Evolutionary conservation across 2,888 invertebrate genomes (phyloP).

Genomic region (Pyrocoelia pectoralis): DNA sequence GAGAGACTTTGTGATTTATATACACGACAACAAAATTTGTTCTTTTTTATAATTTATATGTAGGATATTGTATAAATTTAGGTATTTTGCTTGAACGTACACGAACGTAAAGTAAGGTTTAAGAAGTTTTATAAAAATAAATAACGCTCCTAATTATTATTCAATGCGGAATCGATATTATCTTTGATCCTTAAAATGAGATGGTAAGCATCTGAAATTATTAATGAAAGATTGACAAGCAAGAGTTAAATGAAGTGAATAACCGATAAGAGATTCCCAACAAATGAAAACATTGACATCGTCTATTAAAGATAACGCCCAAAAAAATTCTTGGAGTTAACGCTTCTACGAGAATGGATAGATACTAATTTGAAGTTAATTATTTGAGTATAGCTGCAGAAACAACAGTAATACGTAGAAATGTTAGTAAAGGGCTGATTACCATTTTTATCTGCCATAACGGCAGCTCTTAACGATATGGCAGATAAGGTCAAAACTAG

Average conservation of each 20-base stretch:
- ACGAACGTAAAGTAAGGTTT: too few species aligned
- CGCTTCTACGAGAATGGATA: too few species aligned
- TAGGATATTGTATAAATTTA: neutral
- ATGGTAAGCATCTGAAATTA: neutral
- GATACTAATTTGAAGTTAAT: too few species aligned
- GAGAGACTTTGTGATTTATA: slow-evolving; percentile 28
- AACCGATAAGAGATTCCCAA: neutral
- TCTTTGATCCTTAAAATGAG: neutral
- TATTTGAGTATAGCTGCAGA: too few species aligned
- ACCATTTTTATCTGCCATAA: too few species aligned
- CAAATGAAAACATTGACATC: neutral
- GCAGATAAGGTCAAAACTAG: too few species aligned
- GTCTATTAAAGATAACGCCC: neutral
- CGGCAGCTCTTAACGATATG: too few species aligned
- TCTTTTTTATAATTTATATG: slow-evolving; percentile 21
- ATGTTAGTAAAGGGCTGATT: too few species aligned
- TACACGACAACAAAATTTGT: slow-evolving; percentile 17
- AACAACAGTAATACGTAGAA: too few species aligned
- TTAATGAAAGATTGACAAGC: neutral
- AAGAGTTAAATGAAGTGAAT: neutral
- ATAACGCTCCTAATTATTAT: neutral
- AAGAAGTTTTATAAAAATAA: neutral
- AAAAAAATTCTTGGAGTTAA: too few species aligned
- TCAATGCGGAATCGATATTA: neutral
- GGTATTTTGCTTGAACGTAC: too few species aligned